Evolutionary conservation across 2,113 vertebrate genomes (phyloP), one percentile per base, ranked within the genome.

Genomic region (Donacobius atricapilla): DNA sequence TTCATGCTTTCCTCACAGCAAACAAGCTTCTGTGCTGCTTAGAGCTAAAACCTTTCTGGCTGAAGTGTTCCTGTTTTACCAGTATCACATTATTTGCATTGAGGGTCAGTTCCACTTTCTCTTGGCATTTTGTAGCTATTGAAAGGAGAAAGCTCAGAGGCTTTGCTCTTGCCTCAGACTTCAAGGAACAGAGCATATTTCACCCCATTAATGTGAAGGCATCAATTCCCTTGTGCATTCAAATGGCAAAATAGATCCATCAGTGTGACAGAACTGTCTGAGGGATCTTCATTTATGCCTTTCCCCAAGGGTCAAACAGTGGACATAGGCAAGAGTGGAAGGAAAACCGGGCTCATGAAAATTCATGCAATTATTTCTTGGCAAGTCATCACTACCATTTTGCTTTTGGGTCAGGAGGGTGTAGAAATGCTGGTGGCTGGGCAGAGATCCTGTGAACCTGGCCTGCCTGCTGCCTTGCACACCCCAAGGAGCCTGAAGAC

Each of bases 331-430:
- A 0, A 72, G 54, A 66, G 45, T 2, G 17, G 66, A 72, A 84
- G 65, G 63, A 85, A 92, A 89, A 54, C 4, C 0, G 0, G 22
- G 56, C 33, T 95, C 50, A 88, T 94, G 75, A 96, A 95, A 95
- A 96, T 88, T 90, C 82, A 96, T 95, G 70, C 60, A 79, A 94
- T 91, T 94, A 90, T 87, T 94, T 91, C 81, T 70, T 85, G 82
- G 89, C 78, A 83, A 76, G 37, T 63, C 45, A 66, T 83, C 1
- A 0, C 54, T 57, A 50, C 37, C 18, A 11, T 51, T 93, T 91
- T 76, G 66, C 78, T 85, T 82, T 87, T 72, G 50, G 37, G 78
- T 79, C 48, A 91, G 66, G 45, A 66, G 42, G 24, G 57, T 21
- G 33, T 37, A 20, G 48, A 83, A 79, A 44, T 39, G 39, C 53